Conservation (phyloP, 23 tunicate genomes). For the Clavelina lepadiformis region DNA sequence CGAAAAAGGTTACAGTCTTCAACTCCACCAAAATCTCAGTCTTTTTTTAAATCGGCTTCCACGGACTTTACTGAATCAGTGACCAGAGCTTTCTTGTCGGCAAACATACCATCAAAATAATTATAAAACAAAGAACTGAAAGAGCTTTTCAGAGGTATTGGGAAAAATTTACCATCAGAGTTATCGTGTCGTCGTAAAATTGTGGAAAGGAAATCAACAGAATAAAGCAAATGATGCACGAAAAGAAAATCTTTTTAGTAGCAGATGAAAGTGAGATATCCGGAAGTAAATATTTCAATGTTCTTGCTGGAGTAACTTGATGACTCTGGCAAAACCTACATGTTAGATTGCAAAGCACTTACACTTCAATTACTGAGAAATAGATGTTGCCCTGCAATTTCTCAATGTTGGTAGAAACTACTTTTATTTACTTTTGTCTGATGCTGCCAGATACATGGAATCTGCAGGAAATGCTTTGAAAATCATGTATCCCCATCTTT, state of each 20-base stretch:
- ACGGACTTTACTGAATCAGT: constrained; percentile 4
- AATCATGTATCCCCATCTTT: not conserved
- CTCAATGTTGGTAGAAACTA: not conserved
- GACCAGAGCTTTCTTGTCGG: constrained; percentile 3
- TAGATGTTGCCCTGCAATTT: no score
- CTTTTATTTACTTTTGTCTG: constrained; percentile 1
- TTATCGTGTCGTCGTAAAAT: not conserved
- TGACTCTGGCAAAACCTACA: not conserved
- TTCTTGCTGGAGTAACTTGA: no score
- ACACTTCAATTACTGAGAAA: no score
- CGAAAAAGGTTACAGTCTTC: not conserved
- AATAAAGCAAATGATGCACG: not conserved
- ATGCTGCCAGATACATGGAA: constrained; percentile 1
- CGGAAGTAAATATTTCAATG: not conserved
- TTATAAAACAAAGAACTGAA: constrained; percentile 13
- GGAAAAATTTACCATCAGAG: constrained; percentile 7
- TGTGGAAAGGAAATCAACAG: not conserved
- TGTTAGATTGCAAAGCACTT: constrained; percentile 3
- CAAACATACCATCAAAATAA: constrained; percentile 1
- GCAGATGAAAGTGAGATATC: constrained; percentile 3
- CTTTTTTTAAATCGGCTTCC: no score
- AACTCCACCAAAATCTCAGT: not conserved
- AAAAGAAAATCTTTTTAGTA: not conserved
- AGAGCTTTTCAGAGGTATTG: not conserved
- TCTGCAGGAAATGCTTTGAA: not conserved